phyloP scores from a whole-genome alignment of 2,113 vertebrate genomes.

The Lepus americanus region DNA sequence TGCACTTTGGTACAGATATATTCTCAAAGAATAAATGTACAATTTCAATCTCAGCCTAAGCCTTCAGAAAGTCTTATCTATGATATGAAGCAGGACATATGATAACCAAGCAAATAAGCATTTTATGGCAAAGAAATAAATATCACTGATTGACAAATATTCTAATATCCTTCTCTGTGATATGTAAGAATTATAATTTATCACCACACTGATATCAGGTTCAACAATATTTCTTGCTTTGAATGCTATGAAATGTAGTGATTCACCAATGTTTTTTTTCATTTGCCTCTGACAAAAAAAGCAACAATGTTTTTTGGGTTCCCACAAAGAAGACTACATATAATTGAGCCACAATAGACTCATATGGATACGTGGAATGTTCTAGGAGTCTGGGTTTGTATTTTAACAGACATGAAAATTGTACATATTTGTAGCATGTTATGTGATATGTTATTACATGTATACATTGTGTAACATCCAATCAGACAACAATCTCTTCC shows the following conservation, averaged over 20 bases:
- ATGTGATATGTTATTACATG: too few relatives aligned
- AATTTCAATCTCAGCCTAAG: not conserved
- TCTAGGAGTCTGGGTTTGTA: not conserved
- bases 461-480: too few relatives aligned
- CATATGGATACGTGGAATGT: not conserved
- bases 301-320: not conserved
- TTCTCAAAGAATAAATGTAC: not conserved
- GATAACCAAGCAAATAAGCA: not conserved
- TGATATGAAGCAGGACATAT: not conserved
- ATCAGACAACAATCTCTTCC: too few relatives aligned
- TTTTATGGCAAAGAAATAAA: not conserved
- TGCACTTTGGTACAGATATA: not conserved
- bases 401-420: too few relatives aligned
- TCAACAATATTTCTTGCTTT: constrained; percentile 12
- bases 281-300: not conserved
- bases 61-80: not conserved
- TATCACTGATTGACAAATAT: not conserved
- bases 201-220: not conserved
- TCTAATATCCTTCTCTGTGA: not conserved
- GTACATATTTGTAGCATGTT: too few relatives aligned
- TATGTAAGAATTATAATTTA: not conserved
- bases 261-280: constrained; percentile 20
- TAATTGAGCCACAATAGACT: not conserved
- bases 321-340: not conserved
- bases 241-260: not conserved